phyloP scores from a whole-genome alignment of 2,888 invertebrate species.

The Lissonota sp. region DNA sequence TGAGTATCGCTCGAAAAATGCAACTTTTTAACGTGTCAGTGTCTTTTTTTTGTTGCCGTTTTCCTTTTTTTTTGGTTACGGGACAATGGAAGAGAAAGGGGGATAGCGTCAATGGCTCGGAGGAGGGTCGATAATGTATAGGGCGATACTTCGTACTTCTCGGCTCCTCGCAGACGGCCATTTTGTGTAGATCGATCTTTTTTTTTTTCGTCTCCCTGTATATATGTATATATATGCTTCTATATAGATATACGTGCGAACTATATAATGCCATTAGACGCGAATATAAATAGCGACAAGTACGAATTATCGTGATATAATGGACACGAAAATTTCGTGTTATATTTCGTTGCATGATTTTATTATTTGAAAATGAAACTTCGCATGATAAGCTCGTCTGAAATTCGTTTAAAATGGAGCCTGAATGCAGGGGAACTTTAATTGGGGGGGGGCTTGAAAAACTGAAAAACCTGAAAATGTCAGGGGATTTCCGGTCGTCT shows the following conservation, averaged over 20 bases:
- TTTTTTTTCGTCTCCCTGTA: constrained; percentile 29
- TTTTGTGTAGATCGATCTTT: constrained; percentile 70
- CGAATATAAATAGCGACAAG: background rate
- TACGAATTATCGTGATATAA: background rate
- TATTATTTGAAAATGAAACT: too few relatives aligned
- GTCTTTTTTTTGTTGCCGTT: background rate
- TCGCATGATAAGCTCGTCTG: too few relatives aligned
- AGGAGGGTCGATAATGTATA: constrained; percentile 72
- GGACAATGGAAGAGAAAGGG: background rate
- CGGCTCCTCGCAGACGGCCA: constrained; percentile 67
- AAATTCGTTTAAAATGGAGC: too few relatives aligned
- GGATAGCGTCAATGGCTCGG: constrained; percentile 29
- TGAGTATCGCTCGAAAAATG: constrained; percentile 69
- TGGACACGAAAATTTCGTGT: background rate
- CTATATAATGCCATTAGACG: constrained; percentile 7
- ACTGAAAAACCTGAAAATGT: too few relatives aligned
- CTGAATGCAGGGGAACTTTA: too few relatives aligned
- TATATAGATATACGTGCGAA: too few relatives aligned
- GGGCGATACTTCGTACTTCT: constrained; percentile 49
- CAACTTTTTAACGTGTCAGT: background rate
- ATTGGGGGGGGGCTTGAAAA: too few relatives aligned
- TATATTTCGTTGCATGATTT: background rate
- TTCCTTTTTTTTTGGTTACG: background rate
- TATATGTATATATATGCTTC: too few relatives aligned
- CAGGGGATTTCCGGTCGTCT: too few relatives aligned